These are phyloP conservation scores for Antechinus stuartii DNA, from an alignment of 2,113 vertebrate species.

Conservation along the genomic window DNA sequence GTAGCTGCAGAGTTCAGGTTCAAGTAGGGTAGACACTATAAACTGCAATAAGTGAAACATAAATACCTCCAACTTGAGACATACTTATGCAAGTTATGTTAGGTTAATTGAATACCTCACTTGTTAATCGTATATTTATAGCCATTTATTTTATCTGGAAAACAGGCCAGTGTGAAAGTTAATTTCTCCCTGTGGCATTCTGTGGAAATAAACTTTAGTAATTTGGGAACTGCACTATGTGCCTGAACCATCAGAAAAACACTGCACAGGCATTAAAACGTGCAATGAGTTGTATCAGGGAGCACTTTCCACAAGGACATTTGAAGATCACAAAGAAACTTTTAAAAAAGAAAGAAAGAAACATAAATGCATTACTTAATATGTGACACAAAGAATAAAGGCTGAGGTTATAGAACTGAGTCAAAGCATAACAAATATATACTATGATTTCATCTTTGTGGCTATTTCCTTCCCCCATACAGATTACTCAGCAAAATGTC, in stretches of 20 bases:
- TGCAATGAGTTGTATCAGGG: not conserved
- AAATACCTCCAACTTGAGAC: not conserved
- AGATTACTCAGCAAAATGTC: not conserved
- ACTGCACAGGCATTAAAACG: not conserved
- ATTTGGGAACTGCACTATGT: not conserved
- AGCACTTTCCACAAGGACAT: slow-evolving; percentile 1
- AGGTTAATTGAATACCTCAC: not conserved
- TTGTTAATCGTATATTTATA: not conserved
- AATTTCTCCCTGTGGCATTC: slow-evolving; percentile 20
- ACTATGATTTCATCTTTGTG: not conserved
- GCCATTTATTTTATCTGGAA: not conserved
- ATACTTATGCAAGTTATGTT: not conserved
- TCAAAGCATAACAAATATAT: not conserved
- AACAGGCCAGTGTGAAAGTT: slow-evolving; percentile 16
- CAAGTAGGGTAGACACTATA: not conserved
- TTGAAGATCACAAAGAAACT: not conserved
- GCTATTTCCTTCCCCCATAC: not conserved
- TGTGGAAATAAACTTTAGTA: slow-evolving; percentile 19
- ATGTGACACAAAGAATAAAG: not conserved
- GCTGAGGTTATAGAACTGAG: not conserved
- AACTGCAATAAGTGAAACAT: not conserved
- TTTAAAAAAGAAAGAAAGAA: not conserved
- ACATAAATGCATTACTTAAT: not conserved
- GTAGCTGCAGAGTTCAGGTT: not conserved
- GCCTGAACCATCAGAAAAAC: not conserved